A percentile compares a stretch with the other conserved stretches of the same genome.
Evolutionary conservation across 2,888 invertebrate genomes (phyloP).

Genomic region (Caenorhabditis uteleia): DNA sequence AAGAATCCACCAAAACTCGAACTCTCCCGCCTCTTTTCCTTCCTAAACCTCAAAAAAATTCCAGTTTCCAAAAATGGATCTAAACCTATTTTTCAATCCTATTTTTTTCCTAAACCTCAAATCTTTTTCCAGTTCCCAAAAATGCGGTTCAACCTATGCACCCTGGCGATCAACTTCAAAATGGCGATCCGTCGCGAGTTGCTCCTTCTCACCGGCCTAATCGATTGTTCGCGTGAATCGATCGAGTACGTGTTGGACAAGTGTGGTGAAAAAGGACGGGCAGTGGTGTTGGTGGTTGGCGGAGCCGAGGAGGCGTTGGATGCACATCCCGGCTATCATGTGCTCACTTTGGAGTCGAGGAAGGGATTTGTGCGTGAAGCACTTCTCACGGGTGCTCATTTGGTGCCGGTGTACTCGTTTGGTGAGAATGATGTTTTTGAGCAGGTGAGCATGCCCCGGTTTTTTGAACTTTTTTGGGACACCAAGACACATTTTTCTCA

Average conservation of each 20-base stretch:
- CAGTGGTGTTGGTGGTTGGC: constrained; percentile 13
- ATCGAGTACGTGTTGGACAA: constrained; percentile 30
- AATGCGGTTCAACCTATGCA: constrained; percentile 41
- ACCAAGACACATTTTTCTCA: too few relatives aligned
- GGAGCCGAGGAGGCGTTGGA: constrained; percentile 87
- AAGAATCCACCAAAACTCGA: too few relatives aligned
- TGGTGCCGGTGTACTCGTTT: constrained; percentile 71
- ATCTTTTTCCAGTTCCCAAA: constrained; percentile 22
- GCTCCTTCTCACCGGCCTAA: constrained; percentile 70
- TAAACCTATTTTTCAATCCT: too few relatives aligned
- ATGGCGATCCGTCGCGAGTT: constrained; percentile 39
- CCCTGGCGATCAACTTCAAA: constrained; percentile 38
- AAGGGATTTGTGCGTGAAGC: constrained; percentile 44
- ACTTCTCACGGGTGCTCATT: constrained; percentile 61
- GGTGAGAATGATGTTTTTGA: constrained; percentile 71
- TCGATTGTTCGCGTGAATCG: constrained; percentile 29
- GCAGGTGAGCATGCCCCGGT: too few relatives aligned
- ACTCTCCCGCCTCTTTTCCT: too few relatives aligned
- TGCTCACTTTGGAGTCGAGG: constrained; percentile 34
- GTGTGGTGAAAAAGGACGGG: constrained; percentile 8
- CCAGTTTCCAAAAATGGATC: too few relatives aligned
- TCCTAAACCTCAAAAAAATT: too few relatives aligned
- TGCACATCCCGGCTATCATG: constrained; percentile 76
- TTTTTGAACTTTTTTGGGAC: not conserved
- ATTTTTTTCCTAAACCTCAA: not conserved